Base-by-base conservation (phyloP, 2,888 invertebrate genomes). In the Eurytoma adleriae region DNA sequence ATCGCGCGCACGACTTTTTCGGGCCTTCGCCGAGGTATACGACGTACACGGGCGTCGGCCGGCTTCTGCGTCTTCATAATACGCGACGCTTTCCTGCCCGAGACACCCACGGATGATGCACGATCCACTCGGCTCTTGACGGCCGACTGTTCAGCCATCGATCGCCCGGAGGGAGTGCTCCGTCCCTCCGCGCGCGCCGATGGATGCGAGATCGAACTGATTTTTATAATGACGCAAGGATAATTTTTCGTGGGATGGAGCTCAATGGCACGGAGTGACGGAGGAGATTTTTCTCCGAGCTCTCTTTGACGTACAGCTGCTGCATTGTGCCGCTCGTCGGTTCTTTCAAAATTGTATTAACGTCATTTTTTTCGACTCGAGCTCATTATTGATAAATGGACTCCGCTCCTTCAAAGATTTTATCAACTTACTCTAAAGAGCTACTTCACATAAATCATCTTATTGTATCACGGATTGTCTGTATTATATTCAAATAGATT, bases 1-100 rank as follows among this genome's bases (percentile, higher is more conserved):
- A 86, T 71, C 67, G 64, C 30, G 50, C 62, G 48, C 80, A 7
- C 56, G 20, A 12, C 30, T 70, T 81, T 61, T 76, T 59, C 40
- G 72, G 7, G 27, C 52, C 61, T 71, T 20, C 40, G 40, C 40
- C 7, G 10, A 30, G 61, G 27, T 61, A 3, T 61, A 61, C 24
- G n/a, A 14, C 54, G 3, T 54, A 0, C 16, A n/a, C 54, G 54
- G 74, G 40, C 40, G 50, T 40, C 40, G 40, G 40, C 10, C 40
- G 40, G 40, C 40, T 40, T 40, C 40, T 40, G 40, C 40, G 40
- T 40, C 40, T 40, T 40, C 40, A 40, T 40, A 40, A 40, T 40
- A 40, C 40, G 40, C 40, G 40, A 40, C 40, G 40, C 10, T 10
- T 40, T 40, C 40, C 40, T 40, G 40, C 40, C 24, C 20, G 67